Base-by-base conservation (phyloP, 1,140 invertebrate genomes). In the Zaprionus tsacasi region DNA sequence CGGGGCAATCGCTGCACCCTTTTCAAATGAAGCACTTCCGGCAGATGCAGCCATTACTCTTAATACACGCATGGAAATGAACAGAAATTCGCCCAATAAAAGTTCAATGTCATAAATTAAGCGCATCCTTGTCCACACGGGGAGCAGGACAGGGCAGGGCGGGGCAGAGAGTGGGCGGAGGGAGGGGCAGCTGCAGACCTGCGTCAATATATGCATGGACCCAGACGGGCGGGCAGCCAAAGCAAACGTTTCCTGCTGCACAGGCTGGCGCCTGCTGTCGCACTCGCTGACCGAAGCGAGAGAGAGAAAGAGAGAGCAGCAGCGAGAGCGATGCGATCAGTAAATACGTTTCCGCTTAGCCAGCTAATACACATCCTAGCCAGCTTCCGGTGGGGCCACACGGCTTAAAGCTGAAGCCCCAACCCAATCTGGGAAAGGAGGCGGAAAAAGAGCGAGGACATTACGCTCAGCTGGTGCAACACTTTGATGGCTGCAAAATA, bases 101-200 rank as follows among this genome's bases (percentile, higher is more conserved):
- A 91, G 82, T 91, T 91, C 90, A 77, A 87, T 83, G 80, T 83
- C 86, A 91, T 91, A 91, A 91, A 91, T 91, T 91, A 91, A 82
- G 68, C 59, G 52, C 61, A 81, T 80, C 70, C 60, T 77, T 74
- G 68, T 57, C 57, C 55, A 36, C 64, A 35, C 13, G 17, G 27
- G 27, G 11, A 54, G 36, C n/a, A 35, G 45, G 36, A 8, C 4
- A 40, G 38, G 36, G 56, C 12, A 6, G 45, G 35, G 56, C 12
- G 2, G 45, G 35, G 2, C 1, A 8, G 43, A 8, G 7, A 21
- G 13, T 8, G 40, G 40, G 30, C 3, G 40, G 33, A 13, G 50
- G 12, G 21, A 36, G 50, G 17, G 57, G 30, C 36, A 76, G 69
- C 60, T 76, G 72, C 60, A 66, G 58, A 52, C 58, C 57, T 63